Evolutionary conservation across 2,113 vertebrate genomes (phyloP), one percentile per base, ranked within the genome.

Genomic region (Saimiri boliviensis): DNA sequence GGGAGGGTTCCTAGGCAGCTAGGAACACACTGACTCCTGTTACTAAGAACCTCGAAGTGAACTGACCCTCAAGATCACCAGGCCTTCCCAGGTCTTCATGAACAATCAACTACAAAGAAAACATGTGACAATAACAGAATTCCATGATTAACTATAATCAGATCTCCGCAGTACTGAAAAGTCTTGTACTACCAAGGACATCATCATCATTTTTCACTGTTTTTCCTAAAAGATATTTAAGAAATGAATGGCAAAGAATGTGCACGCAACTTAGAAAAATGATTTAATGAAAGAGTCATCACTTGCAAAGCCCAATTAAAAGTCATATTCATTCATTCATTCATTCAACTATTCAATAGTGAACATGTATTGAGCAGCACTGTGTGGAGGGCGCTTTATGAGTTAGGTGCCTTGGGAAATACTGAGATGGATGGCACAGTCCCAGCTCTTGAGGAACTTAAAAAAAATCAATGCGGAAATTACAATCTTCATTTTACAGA

Each of bases 401-500:
- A 76, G 49, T 49, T 49, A 17, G 25, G 77, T 2, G 40, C 21
- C 86, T 52, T 25, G 91, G 70, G 93, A 91, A 42, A 66, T 32
- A n/a, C 7, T 3, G 63, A 82, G 96, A 86, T 19, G 85, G n/a
- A 73, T 27, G 30, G 45, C 63, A 70, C 23, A 32, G 84, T 54
- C 79, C 76, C 73, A 68, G 95, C 73, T 94, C 52, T 19, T 10
- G 9, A 40, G 52, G 92, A 96, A 94, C 70, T 87, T 84, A 86
- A 85, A 91, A 63, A 63, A 63, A 89, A 79, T 73, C 89, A 91
- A 47, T 32, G 40, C 52, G 58, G 68, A 81, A 94, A 86, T 81
- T 70, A 56, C 73, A 81, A 63, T 74, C 21, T 40, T 97, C 86
- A 83, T 82, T 93, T 91, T 95, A 94, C 73, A 93, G 93, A 83